Evolutionary conservation across 2,113 vertebrate species (phyloP).

Genomic region (Dicaeum eximium): DNA sequence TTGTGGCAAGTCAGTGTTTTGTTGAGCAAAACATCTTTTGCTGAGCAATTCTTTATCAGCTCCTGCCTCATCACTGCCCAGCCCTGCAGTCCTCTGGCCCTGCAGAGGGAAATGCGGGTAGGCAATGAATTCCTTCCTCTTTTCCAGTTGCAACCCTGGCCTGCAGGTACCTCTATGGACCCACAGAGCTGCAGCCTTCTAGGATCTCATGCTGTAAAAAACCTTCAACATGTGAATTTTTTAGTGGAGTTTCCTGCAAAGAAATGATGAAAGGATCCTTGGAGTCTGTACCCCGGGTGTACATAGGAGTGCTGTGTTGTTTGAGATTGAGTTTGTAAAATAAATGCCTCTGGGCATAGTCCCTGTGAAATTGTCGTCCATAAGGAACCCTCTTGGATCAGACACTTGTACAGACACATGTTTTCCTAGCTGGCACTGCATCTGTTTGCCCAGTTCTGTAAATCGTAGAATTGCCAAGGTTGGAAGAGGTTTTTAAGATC

Average conservation of each 20-base stretch:
- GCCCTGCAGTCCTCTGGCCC: not conserved
- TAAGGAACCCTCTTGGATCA: not conserved
- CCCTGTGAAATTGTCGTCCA: not conserved
- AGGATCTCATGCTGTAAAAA: not conserved
- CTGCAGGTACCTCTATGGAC: not conserved
- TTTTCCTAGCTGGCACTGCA: not conserved
- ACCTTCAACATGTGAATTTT: not conserved
- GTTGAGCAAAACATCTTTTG: not conserved
- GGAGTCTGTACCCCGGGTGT: accelerated
- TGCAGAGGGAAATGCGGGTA: not conserved
- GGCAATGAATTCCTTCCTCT: not conserved
- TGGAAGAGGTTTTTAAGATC: not conserved
- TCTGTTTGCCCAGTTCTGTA: not conserved
- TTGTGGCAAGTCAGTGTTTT: not conserved
- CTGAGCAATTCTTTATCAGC: not conserved
- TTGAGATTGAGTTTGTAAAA: not conserved
- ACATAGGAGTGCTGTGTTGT: not conserved
- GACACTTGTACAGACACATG: not conserved
- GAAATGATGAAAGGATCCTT: not conserved
- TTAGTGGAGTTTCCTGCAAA: not conserved
- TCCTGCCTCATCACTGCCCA: not conserved
- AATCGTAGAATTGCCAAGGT: not conserved
- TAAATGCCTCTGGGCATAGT: not conserved
- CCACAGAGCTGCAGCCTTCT: not conserved
- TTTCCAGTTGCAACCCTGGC: not conserved